phyloP scores from a whole-genome alignment of 2,113 vertebrate species.

The Dicerorhinus sumatrensis region DNA sequence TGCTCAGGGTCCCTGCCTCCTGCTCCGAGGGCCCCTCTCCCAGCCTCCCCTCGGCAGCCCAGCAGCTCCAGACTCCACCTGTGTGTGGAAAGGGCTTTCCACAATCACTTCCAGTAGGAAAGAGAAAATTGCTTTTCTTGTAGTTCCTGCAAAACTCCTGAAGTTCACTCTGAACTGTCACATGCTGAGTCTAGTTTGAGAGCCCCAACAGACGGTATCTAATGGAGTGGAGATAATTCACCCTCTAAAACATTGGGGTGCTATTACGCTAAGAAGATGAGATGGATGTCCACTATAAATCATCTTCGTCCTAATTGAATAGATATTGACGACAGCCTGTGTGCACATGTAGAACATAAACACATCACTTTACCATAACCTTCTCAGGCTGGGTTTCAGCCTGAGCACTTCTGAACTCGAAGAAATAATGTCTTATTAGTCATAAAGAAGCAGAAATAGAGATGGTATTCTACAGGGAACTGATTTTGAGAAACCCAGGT shows the following conservation, averaged over 20 bases:
- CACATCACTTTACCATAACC: neutral
- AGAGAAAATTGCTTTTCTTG: neutral
- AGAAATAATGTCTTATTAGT: neutral
- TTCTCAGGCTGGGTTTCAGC: neutral
- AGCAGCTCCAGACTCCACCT: neutral
- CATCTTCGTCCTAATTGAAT: neutral
- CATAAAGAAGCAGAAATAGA: neutral
- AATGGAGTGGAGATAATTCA: neutral
- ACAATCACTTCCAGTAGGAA: neutral
- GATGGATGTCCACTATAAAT: neutral
- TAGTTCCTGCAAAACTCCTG: neutral
- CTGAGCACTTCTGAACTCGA: neutral
- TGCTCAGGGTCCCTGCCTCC: neutral
- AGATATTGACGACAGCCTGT: neutral
- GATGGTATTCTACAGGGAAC: neutral
- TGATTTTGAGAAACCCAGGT: conserved; percentile 30
- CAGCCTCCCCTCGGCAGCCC: fast-evolving
- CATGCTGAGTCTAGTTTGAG: neutral
- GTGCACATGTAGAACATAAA: neutral
- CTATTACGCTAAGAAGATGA: neutral
- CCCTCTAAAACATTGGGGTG: neutral
- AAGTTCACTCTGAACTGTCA: neutral
- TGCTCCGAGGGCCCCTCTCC: neutral
- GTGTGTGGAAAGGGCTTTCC: neutral
- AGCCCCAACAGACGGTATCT: neutral